Evolutionary conservation across 2,797 vertebrate species (phyloP).

Genomic region (Valencia hispanica): DNA sequence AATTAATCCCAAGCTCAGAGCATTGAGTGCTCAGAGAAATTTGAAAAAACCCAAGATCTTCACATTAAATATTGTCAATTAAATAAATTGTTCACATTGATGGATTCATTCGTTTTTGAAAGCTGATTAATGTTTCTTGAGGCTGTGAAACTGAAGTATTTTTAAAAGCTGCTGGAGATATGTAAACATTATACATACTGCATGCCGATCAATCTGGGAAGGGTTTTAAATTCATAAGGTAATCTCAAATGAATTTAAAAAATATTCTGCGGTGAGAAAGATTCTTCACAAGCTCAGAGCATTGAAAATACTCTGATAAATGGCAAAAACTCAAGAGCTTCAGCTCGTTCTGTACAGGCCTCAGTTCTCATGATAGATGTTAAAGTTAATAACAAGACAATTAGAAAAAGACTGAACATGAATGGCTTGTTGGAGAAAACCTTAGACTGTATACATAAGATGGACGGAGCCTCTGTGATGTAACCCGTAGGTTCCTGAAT

Average conservation of each 20-base stretch:
- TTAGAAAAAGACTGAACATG: background rate
- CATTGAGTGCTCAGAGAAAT: background rate
- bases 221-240: background rate
- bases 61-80: conserved; percentile 28
- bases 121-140: conserved; percentile 42
- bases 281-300: background rate
- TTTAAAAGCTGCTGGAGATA: conserved; percentile 17
- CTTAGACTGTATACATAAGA: too few relatives aligned
- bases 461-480: too few relatives aligned
- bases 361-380: conserved; percentile 8
- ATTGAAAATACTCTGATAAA: background rate
- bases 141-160: conserved; percentile 13
- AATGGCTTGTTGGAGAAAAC: too few relatives aligned
- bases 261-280: background rate
- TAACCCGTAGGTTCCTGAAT: too few relatives aligned
- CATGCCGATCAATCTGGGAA: background rate
- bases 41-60: background rate
- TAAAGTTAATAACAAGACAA: background rate
- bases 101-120: conserved; percentile 47
- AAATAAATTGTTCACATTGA: conserved; percentile 3
- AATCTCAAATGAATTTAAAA: background rate
- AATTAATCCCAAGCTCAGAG: background rate
- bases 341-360: background rate
- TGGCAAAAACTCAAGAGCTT: background rate
- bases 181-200: background rate